Conservation (phyloP, 2,113 vertebrate species). For the Oryzias curvinotus region DNA sequence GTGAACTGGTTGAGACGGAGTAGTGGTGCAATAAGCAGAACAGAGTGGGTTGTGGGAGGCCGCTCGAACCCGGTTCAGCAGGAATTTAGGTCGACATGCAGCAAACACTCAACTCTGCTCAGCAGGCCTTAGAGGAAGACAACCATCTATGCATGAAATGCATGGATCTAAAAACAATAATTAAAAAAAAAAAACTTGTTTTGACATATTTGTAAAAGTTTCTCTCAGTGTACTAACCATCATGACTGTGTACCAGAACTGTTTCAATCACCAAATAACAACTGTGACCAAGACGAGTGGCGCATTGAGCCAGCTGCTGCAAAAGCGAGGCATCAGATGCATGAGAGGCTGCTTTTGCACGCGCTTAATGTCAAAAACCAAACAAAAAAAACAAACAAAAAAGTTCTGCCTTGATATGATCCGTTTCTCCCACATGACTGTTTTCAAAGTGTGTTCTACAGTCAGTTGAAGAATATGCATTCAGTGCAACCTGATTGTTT, state of each 20-base stretch:
- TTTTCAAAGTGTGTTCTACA: constrained; percentile 11
- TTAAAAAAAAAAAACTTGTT: constrained; percentile 48
- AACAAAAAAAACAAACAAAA: constrained; percentile 12
- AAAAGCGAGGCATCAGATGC: constrained; percentile 42
- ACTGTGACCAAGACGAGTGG: constrained; percentile 66
- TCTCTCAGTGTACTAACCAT: constrained; percentile 62
- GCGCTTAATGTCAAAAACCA: constrained; percentile 17
- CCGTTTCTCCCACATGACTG: constrained; percentile 11
- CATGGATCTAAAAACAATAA: constrained; percentile 69
- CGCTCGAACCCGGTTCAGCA: not conserved
- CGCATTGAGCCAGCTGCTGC: constrained; percentile 31
- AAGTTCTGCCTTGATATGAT: constrained; percentile 14
- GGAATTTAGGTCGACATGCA: too few species aligned
- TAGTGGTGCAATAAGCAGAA: constrained; percentile 12
- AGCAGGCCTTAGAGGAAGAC: constrained; percentile 35
- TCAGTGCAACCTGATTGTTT: constrained; percentile 3
- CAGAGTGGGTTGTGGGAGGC: constrained; percentile 8
- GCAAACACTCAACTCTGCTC: constrained; percentile 14
- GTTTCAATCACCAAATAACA: constrained; percentile 56
- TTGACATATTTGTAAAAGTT: constrained; percentile 67
- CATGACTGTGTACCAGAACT: constrained; percentile 64
- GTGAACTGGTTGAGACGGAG: constrained; percentile 2
- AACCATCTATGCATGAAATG: constrained; percentile 78
- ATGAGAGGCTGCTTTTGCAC: constrained; percentile 58
- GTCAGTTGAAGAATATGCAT: constrained; percentile 49